Percentiles rank a stretch among this genome's conserved stretches.
phyloP scores from a whole-genome alignment of 1,140 invertebrate species.

The Dolichoris vasculosae region DNA sequence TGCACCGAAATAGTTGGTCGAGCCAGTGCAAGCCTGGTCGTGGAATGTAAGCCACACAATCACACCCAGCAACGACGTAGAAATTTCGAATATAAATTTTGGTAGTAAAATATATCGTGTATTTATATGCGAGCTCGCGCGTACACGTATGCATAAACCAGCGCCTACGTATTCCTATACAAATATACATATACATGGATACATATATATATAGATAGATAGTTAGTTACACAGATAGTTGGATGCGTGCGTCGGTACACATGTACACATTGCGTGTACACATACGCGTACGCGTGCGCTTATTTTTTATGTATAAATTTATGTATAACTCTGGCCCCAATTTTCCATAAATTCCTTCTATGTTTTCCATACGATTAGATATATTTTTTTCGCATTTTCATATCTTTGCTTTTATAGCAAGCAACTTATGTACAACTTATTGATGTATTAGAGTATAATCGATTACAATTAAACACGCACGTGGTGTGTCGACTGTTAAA shows the following conservation, averaged over 20 bases:
- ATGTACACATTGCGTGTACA: neutral
- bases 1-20: constrained; percentile 58
- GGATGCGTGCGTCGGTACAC: neutral
- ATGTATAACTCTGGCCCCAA: constrained; percentile 72
- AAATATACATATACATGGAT: constrained; percentile 37
- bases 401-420: constrained; percentile 54
- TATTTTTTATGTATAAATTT: constrained; percentile 66
- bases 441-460: constrained; percentile 60
- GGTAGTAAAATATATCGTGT: constrained; percentile 72
- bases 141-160: constrained; percentile 1
- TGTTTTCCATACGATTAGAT: constrained; percentile 55
- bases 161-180: constrained; percentile 7
- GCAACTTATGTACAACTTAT: constrained; percentile 66
- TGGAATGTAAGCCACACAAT: constrained; percentile 73
- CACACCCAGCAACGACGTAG: constrained; percentile 69
- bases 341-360: constrained; percentile 68
- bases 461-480: constrained; percentile 58
- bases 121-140: constrained; percentile 52
- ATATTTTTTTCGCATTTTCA: constrained; percentile 53
- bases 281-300: neutral
- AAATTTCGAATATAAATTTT: constrained; percentile 75
- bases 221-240: neutral
- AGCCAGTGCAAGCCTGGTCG: constrained; percentile 60
- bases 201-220: constrained; percentile 56
- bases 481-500: constrained; percentile 45